A percentile compares a stretch with the other conserved stretches of the same genome.
Evolutionary conservation across 2,888 invertebrate species (phyloP).

Genomic region (Platypus cylindrus): DNA sequence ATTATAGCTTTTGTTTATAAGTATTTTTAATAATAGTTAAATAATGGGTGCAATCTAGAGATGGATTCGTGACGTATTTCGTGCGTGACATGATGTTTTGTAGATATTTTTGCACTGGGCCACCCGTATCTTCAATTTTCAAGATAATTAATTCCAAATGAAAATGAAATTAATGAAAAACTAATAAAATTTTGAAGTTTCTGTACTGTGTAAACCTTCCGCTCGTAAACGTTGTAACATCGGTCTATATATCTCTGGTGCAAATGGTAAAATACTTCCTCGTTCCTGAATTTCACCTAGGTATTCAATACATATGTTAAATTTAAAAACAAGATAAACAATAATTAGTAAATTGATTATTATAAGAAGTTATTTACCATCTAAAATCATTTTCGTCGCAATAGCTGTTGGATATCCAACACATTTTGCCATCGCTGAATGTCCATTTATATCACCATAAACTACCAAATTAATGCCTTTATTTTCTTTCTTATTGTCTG

Average conservation of each 20-base stretch:
- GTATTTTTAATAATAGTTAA: too few species aligned
- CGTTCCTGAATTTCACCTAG: constrained; percentile 91
- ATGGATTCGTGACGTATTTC: too few species aligned
- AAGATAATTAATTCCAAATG: too few species aligned
- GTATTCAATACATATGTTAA: constrained; percentile 2
- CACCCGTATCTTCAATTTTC: too few species aligned
- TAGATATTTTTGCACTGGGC: too few species aligned
- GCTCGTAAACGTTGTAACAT: constrained; percentile 74
- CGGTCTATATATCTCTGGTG: constrained; percentile 85
- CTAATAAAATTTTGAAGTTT: constrained; percentile 45
- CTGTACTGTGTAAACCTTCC: constrained; percentile 67
- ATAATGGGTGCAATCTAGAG: too few species aligned
- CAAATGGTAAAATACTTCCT: constrained; percentile 85
- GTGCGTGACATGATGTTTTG: too few species aligned
- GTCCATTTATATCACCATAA: constrained; percentile 68
- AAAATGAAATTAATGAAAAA: constrained; percentile 1
- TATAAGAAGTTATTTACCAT: constrained; percentile 49
- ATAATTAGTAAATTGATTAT: neutral
- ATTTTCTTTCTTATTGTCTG: constrained; percentile 69
- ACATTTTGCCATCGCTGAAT: constrained; percentile 93
- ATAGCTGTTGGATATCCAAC: constrained; percentile 92
- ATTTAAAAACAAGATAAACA: neutral
- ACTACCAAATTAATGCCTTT: constrained; percentile 79
- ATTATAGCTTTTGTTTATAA: too few species aligned
- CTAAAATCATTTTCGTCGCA: constrained; percentile 93